Evolutionary conservation across 2,113 vertebrate species (phyloP).

Genomic region (Gadus macrocephalus): DNA sequence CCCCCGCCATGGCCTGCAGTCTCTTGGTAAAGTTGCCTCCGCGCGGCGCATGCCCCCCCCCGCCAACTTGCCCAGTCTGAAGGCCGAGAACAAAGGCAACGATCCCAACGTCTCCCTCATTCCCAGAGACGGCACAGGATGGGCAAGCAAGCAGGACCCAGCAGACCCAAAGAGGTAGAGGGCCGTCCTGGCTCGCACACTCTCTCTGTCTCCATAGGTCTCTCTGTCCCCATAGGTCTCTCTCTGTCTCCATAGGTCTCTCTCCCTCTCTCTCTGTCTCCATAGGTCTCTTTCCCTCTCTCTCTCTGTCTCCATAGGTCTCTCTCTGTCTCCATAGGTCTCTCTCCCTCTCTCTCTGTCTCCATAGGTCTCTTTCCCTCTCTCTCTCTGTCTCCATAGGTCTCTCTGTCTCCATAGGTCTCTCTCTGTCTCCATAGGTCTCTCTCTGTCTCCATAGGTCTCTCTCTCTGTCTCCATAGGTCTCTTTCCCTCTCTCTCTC

Average conservation of each 20-base stretch:
- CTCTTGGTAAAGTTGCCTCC: conserved; percentile 95
- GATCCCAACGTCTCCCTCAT: conserved; percentile 93
- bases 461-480: too few species aligned
- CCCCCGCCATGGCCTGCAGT: conserved; percentile 95
- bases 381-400: too few species aligned
- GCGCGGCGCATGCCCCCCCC: conserved; percentile 94
- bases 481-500: too few species aligned
- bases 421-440: too few species aligned
- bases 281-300: too few species aligned
- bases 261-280: too few species aligned
- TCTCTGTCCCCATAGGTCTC: not conserved
- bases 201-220: not conserved
- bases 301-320: not conserved
- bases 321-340: too few species aligned
- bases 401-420: too few species aligned
- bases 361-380: too few species aligned
- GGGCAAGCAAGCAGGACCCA: conserved; percentile 96
- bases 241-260: too few species aligned
- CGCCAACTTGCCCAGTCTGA: conserved; percentile 92
- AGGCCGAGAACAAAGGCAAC: conserved; percentile 97
- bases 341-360: too few species aligned
- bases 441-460: too few species aligned
- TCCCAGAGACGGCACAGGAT: conserved; percentile 98
- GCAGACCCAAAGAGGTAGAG: conserved; percentile 91
- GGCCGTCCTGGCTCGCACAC: not conserved